phyloP scores from a whole-genome alignment of 2,797 vertebrate genomes.

The Eulemur albifrons region DNA sequence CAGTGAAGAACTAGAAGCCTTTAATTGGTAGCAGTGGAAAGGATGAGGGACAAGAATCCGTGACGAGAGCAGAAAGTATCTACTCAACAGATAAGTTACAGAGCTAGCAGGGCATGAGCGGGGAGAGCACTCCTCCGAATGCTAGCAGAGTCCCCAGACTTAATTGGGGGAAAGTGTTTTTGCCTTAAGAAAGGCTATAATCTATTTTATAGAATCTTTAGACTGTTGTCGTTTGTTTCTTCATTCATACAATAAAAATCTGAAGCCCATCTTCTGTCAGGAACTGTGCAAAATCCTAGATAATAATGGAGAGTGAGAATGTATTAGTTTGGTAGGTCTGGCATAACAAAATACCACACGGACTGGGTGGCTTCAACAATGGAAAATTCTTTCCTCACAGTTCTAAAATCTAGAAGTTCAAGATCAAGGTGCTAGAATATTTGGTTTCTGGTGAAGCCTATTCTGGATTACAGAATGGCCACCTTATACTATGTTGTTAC shows the following conservation, averaged over 20 bases:
- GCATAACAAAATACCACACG: not conserved
- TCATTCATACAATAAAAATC: not conserved
- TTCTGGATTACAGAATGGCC: fast-evolving
- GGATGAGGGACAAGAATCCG: not conserved
- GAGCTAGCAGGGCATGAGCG: not conserved
- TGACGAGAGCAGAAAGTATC: not conserved
- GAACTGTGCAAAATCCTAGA: not conserved
- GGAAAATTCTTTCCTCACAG: not conserved
- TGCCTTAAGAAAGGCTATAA: not conserved
- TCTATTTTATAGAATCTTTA: not conserved
- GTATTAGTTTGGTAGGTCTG: not conserved
- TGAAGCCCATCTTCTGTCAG: not conserved
- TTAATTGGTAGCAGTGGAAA: not conserved
- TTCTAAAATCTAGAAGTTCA: not conserved
- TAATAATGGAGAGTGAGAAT: not conserved
- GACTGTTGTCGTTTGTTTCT: not conserved
- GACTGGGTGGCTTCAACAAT: no score
- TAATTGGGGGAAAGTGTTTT: not conserved
- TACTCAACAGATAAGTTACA: not conserved
- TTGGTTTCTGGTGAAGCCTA: not conserved
- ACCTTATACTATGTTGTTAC: not conserved
- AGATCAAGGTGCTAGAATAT: not conserved
- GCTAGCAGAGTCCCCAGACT: not conserved
- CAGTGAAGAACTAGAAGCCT: not conserved
- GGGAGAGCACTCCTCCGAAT: not conserved